Evolutionary conservation across 2,888 invertebrate species (phyloP).

Genomic region (Emmelina monodactyla): DNA sequence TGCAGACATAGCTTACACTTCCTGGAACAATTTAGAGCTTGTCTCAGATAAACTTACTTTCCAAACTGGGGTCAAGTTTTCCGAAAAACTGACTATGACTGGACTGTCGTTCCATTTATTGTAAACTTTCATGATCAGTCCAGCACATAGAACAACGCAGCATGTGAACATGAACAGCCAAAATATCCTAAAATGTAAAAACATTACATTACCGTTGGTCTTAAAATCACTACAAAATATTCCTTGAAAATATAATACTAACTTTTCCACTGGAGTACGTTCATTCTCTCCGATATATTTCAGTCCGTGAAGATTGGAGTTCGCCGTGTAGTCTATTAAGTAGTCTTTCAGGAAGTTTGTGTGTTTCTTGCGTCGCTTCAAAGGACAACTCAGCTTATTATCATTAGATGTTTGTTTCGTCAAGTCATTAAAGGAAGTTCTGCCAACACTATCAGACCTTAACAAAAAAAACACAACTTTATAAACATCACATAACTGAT

Average conservation of each 20-base stretch:
- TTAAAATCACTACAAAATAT: no score
- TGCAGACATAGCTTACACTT: no score
- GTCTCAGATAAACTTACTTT: conserved; percentile 40
- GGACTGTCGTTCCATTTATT: conserved; percentile 76
- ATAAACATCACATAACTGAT: no score
- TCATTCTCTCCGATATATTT: conserved; percentile 69
- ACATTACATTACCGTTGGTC: no score
- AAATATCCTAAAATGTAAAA: conserved; percentile 57
- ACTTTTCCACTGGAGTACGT: conserved; percentile 66
- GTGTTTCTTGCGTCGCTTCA: conserved; percentile 17
- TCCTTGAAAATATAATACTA: no score
- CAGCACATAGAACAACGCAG: conserved; percentile 68
- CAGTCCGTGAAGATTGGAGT: conserved; percentile 70
- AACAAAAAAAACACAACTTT: no score
- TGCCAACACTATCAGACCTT: conserved; percentile 24
- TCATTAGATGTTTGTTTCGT: conserved; percentile 21
- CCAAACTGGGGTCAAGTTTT: conserved; percentile 75
- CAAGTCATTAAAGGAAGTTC: conserved; percentile 16
- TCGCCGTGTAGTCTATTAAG: conserved; percentile 66
- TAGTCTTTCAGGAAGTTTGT: conserved; percentile 45
- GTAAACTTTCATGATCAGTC: conserved; percentile 70
- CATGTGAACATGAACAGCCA: conserved; percentile 69
- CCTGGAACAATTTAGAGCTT: no score
- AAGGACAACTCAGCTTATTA: conserved; percentile 10
- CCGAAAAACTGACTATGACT: conserved; percentile 78